phyloP scores from a whole-genome alignment of 1,140 invertebrate species.

The Myzus persicae region DNA sequence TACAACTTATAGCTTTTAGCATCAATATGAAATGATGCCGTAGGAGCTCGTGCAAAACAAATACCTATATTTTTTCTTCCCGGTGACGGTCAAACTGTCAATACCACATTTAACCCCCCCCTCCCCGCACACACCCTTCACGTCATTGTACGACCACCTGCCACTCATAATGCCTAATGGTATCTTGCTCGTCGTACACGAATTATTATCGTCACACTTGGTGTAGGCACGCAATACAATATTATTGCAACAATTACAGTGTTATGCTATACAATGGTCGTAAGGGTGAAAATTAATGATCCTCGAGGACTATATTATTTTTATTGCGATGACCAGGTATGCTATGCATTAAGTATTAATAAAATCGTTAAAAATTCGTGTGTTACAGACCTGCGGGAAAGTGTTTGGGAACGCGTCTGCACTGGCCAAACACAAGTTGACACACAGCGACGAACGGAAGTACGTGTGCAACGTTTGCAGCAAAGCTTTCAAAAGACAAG shows the following conservation, averaged over 20 bases:
- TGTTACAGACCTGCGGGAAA: constrained; percentile 87
- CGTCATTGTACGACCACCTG: too few species aligned
- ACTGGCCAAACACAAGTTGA: constrained; percentile 96
- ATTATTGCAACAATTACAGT: not conserved
- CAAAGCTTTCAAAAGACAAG: constrained; percentile 98
- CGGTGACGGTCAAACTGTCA: not conserved
- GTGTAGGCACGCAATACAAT: not conserved
- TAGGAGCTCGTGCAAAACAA: not conserved
- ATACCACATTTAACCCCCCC: not conserved
- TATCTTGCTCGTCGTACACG: not conserved
- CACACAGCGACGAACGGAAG: constrained; percentile 96
- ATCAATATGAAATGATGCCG: not conserved
- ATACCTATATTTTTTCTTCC: not conserved
- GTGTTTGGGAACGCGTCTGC: constrained; percentile 97
- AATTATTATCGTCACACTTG: not conserved
- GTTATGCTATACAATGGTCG: not conserved
- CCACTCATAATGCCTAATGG: too few species aligned
- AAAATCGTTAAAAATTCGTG: constrained; percentile 62
- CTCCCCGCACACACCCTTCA: too few species aligned
- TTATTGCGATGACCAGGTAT: not conserved
- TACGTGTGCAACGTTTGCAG: constrained; percentile 94
- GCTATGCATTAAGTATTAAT: not conserved
- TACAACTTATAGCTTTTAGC: not conserved
- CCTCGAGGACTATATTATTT: not conserved
- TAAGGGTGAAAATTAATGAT: not conserved